Conservation (phyloP, 2,113 vertebrate genomes). For the Hoplias malabaricus region DNA sequence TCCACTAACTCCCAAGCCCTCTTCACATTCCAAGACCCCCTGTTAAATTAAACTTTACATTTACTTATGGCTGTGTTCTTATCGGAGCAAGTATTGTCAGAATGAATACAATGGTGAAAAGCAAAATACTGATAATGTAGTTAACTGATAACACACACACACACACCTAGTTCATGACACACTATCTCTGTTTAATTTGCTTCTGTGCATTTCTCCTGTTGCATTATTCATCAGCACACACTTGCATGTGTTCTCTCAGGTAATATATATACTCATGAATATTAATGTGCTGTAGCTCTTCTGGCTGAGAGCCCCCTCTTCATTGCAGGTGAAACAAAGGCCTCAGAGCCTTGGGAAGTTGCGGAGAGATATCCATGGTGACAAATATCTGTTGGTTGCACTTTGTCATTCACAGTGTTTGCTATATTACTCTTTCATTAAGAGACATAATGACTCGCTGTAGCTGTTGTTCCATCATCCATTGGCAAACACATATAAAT, state of each 20-base stretch:
- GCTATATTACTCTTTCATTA: constrained; percentile 20
- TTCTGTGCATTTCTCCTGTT: constrained; percentile 21
- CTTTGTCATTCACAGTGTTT: constrained; percentile 17
- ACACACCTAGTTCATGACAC: not conserved
- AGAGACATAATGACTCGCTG: constrained; percentile 21
- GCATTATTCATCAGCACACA: constrained; percentile 43
- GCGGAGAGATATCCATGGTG: constrained; percentile 19
- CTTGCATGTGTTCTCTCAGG: constrained; percentile 43
- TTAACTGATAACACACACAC: not conserved
- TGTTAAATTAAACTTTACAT: too few relatives aligned
- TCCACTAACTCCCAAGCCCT: too few relatives aligned
- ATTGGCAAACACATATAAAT: not conserved
- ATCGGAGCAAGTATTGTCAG: too few relatives aligned
- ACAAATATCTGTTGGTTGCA: constrained; percentile 32
- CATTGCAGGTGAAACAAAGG: constrained; percentile 36
- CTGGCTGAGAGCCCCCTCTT: constrained; percentile 29
- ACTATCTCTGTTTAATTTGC: constrained; percentile 31
- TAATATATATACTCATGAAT: constrained; percentile 46
- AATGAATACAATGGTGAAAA: too few relatives aligned
- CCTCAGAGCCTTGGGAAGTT: constrained; percentile 12
- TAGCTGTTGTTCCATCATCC: constrained; percentile 11
- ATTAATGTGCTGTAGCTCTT: constrained; percentile 33
- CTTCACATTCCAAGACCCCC: too few relatives aligned
- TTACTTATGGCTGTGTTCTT: too few relatives aligned
- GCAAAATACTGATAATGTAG: too few relatives aligned